Conservation (phyloP, 1,140 invertebrate genomes). For the Globodera rostochiensis region DNA sequence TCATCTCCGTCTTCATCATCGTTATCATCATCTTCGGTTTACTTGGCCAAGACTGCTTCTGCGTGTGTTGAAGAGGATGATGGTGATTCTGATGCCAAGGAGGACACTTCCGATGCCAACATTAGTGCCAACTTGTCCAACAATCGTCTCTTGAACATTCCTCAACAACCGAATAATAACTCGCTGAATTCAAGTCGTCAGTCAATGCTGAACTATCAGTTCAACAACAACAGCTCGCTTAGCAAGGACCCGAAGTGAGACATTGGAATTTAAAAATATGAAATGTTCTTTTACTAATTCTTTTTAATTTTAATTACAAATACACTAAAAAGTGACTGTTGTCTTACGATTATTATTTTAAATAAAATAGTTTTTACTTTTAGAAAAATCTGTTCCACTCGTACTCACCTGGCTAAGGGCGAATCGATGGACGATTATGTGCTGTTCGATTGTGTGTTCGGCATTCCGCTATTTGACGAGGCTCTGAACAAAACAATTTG, state of each 20-base stretch:
- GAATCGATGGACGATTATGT: slow-evolving; percentile 58
- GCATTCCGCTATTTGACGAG: slow-evolving; percentile 62
- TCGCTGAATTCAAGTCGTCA: slow-evolving; percentile 16
- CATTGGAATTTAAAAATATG: not conserved
- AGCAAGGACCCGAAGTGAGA: slow-evolving; percentile 27
- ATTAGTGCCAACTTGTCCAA: not conserved
- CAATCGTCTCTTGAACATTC: not conserved
- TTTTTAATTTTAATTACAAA: no score
- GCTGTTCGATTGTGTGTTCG: slow-evolving; percentile 61
- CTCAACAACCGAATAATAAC: not conserved
- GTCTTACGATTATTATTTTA: not conserved
- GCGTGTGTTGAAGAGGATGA: not conserved
- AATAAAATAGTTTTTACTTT: slow-evolving; percentile 13
- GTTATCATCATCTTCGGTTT: not conserved
- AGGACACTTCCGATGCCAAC: not conserved
- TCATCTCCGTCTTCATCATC: not conserved
- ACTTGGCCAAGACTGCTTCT: not conserved
- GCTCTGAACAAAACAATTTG: slow-evolving; percentile 55
- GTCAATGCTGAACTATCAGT: slow-evolving; percentile 20
- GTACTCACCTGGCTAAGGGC: slow-evolving; percentile 33
- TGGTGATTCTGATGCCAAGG: slow-evolving; percentile 6
- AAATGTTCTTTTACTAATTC: no score
- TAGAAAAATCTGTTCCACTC: slow-evolving; percentile 43
- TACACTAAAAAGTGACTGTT: no score
- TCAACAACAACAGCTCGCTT: slow-evolving; percentile 23